These are phyloP conservation scores for Knipowitschia caucasica DNA, from an alignment of 2,797 vertebrate species.

Conservation along the genomic window DNA sequence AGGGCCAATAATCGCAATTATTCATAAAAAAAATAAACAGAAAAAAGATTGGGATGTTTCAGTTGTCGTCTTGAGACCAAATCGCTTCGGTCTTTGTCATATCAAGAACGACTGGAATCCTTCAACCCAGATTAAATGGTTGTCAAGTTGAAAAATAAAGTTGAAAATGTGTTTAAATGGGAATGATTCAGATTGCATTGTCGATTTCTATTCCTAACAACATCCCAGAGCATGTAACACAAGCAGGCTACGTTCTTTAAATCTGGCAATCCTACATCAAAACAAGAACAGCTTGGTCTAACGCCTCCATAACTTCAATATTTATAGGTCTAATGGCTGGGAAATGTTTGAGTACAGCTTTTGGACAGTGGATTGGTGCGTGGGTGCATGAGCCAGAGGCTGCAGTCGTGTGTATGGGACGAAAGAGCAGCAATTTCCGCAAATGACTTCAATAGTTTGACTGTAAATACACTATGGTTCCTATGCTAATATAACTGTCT, in stretches of 20 bases:
- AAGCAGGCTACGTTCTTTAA: not conserved
- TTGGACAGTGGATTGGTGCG: constrained; percentile 32
- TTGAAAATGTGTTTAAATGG: not conserved
- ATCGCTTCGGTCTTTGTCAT: not conserved
- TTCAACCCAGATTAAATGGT: not conserved
- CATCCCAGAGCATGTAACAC: not conserved
- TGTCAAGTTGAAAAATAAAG: not conserved
- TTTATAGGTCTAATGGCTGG: not conserved
- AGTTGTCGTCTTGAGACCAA: not conserved
- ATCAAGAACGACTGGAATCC: not conserved
- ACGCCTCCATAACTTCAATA: not conserved
- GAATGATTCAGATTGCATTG: not conserved
- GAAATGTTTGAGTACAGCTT: constrained; percentile 26
- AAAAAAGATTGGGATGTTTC: not conserved
- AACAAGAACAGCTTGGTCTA: not conserved
- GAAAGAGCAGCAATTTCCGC: not conserved
- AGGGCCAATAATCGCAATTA: constrained; percentile 6
- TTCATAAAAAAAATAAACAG: not conserved
- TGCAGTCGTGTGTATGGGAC: not conserved
- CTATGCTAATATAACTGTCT: not conserved
- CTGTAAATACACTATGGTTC: not conserved
- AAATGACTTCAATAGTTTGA: not conserved
- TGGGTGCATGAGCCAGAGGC: constrained; percentile 16
- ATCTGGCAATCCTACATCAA: too few species aligned
- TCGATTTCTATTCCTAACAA: not conserved